A percentile compares a stretch with the other conserved stretches of the same genome.
phyloP scores from a whole-genome alignment of 2,888 invertebrate species.

The Neoaliturus tenellus region DNA sequence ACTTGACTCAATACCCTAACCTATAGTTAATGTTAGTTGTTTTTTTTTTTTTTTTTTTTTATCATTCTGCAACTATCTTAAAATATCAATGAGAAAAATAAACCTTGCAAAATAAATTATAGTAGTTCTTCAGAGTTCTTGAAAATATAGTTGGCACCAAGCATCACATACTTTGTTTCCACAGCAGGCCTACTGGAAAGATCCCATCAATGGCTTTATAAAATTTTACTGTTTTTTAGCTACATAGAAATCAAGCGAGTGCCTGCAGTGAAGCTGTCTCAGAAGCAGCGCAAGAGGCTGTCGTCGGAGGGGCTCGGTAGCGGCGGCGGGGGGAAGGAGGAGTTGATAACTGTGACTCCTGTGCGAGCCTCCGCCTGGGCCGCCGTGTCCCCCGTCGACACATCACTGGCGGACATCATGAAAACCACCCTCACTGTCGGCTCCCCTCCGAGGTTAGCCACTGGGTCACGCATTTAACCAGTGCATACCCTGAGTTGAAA shows the following conservation, averaged over 20 bases:
- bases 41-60: too few relatives aligned
- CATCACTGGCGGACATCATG: constrained; percentile 62
- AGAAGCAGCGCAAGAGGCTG: constrained; percentile 79
- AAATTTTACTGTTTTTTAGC: neutral
- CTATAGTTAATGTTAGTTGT: too few relatives aligned
- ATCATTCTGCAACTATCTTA: too few relatives aligned
- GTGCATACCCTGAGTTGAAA: too few relatives aligned
- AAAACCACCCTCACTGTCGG: neutral
- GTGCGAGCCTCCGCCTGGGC: constrained; percentile 33
- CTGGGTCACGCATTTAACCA: too few relatives aligned
- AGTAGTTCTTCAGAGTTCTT: too few relatives aligned
- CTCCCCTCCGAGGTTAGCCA: constrained; percentile 63
- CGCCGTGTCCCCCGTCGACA: constrained; percentile 19
- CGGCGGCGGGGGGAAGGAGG: constrained; percentile 63
- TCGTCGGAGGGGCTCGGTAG: constrained; percentile 72
- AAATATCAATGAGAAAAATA: too few relatives aligned
- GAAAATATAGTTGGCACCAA: too few relatives aligned
- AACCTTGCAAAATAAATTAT: too few relatives aligned
- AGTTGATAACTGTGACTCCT: constrained; percentile 68
- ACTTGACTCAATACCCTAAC: too few relatives aligned
- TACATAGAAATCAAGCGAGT: constrained; percentile 67
- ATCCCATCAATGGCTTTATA: neutral
- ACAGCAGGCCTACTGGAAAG: too few relatives aligned
- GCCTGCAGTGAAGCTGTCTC: constrained; percentile 75
- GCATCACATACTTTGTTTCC: too few relatives aligned